Conservation (phyloP, 2,797 vertebrate species). For the Zalophus californianus region DNA sequence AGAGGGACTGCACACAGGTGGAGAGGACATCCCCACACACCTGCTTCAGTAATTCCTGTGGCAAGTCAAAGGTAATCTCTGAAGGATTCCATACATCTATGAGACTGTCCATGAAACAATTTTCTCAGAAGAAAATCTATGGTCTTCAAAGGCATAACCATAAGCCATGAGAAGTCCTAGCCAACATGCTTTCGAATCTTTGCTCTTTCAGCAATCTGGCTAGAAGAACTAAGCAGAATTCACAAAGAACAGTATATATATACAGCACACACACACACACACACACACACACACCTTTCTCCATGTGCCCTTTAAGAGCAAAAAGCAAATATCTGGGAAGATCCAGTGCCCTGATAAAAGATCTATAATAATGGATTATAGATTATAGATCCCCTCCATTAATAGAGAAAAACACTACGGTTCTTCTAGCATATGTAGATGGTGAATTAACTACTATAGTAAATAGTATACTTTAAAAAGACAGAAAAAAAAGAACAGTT, state of each 20-base stretch:
- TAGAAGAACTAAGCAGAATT: neutral
- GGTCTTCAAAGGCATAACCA: neutral
- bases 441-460: neutral
- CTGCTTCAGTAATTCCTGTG: slow-evolving; percentile 91
- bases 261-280: neutral
- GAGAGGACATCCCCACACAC: slow-evolving; percentile 93
- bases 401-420: neutral
- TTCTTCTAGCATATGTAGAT: neutral
- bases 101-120: neutral
- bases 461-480: neutral
- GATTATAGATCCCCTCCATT: no score
- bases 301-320: neutral
- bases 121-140: neutral
- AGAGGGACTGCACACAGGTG: slow-evolving; percentile 90
- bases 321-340: neutral
- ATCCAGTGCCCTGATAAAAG: neutral
- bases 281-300: neutral
- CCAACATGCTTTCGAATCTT: neutral
- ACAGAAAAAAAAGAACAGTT: neutral
- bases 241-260: neutral
- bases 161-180: neutral
- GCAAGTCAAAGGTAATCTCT: slow-evolving; percentile 57
- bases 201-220: neutral
- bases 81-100: neutral
- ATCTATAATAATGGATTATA: neutral